phyloP scores from a whole-genome alignment of 2,113 vertebrate species.

The Albula goreensis region DNA sequence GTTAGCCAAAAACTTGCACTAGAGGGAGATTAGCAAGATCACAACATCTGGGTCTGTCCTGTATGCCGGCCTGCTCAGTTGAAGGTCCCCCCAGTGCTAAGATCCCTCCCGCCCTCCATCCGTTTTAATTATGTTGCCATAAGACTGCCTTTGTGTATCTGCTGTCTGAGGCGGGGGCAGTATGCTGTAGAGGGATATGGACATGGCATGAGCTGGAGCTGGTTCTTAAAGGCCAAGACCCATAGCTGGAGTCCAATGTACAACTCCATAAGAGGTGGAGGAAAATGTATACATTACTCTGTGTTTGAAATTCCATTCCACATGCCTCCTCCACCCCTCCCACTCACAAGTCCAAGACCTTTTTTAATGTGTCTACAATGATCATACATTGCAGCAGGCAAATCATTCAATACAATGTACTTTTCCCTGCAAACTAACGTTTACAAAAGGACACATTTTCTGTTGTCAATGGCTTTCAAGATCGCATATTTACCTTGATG shows the following conservation, averaged over 20 bases:
- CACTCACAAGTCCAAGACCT: not conserved
- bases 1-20: not conserved
- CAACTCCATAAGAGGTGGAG: not conserved
- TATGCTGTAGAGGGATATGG: not conserved
- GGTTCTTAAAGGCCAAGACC: not conserved
- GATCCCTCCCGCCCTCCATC: not conserved
- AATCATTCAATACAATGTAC: not conserved
- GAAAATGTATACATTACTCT: not conserved
- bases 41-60: not conserved
- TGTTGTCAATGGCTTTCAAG: too few relatives aligned
- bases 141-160: not conserved
- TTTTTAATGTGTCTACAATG: not conserved
- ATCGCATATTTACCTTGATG: too few relatives aligned
- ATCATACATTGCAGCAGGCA: not conserved
- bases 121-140: not conserved
- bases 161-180: not conserved
- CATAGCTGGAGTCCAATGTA: not conserved
- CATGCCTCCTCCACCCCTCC: not conserved
- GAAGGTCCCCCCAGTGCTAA: not conserved
- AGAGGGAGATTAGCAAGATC: not conserved
- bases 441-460: too few relatives aligned
- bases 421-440: too few relatives aligned
- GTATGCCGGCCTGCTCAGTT: not conserved
- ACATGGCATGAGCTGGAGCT: not conserved
- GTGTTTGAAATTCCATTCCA: not conserved